Conservation (phyloP, 1,140 invertebrate species). For the Drosophila athabasca region DNA sequence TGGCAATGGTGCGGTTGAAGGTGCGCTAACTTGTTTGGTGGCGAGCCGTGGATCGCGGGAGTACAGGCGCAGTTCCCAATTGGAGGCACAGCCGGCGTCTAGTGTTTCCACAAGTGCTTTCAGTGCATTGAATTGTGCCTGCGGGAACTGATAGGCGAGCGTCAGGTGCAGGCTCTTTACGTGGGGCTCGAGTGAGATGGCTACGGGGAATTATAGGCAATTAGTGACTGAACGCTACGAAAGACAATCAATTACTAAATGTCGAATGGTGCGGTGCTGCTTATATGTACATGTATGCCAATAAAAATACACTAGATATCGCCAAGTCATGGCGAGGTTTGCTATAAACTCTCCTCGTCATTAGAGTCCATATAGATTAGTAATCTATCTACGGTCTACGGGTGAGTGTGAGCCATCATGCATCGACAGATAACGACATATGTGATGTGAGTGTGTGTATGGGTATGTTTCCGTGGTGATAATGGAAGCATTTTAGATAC, state of each 20-base stretch:
- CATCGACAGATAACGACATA: slow-evolving; percentile 11
- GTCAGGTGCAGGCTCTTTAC: slow-evolving; percentile 94
- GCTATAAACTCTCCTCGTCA: background rate
- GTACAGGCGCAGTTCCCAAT: slow-evolving; percentile 94
- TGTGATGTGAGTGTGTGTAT: slow-evolving; percentile 7
- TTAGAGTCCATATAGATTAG: slow-evolving; percentile 25
- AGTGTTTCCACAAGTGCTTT: slow-evolving; percentile 90
- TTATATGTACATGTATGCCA: slow-evolving; percentile 29
- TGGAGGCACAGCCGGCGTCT: slow-evolving; percentile 86
- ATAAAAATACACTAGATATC: slow-evolving; percentile 28
- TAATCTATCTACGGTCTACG: slow-evolving; percentile 11
- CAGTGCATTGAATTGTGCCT: slow-evolving; percentile 88
- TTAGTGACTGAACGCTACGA: slow-evolving; percentile 47
- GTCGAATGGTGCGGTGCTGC: slow-evolving; percentile 2
- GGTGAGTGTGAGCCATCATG: slow-evolving; percentile 35
- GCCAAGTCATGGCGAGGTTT: slow-evolving; percentile 24
- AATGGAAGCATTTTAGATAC: background rate
- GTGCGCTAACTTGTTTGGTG: slow-evolving; percentile 88
- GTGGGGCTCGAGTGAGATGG: slow-evolving; percentile 89
- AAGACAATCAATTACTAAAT: slow-evolving; percentile 15
- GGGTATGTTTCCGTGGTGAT: slow-evolving; percentile 1
- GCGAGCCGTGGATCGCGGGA: slow-evolving; percentile 91
- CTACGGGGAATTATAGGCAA: slow-evolving; percentile 83
- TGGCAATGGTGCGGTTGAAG: too few relatives aligned
- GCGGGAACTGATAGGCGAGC: slow-evolving; percentile 93